phyloP scores from a whole-genome alignment of 2,113 vertebrate genomes.

The Blennius ocellaris region DNA sequence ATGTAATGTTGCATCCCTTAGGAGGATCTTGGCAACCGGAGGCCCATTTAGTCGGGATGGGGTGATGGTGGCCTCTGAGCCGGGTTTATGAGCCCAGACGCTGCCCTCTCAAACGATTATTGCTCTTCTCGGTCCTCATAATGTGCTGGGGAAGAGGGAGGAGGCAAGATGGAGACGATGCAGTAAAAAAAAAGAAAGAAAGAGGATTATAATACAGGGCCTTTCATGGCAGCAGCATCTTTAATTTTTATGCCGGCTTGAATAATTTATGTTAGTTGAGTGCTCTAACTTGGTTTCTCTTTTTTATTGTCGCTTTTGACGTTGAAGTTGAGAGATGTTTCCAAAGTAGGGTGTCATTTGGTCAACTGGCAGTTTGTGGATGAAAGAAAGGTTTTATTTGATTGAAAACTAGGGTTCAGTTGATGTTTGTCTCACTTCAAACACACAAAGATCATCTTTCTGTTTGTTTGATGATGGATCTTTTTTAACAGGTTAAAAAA shows the following conservation, averaged over 20 bases:
- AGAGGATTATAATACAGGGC: constrained; percentile 2
- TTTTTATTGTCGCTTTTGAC: not conserved
- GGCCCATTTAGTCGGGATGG: constrained; percentile 41
- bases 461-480: too few relatives aligned
- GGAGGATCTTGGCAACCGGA: constrained; percentile 18
- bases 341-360: too few relatives aligned
- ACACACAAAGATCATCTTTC: too few relatives aligned
- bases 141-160: constrained; percentile 81
- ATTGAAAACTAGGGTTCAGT: too few relatives aligned
- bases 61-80: constrained; percentile 40
- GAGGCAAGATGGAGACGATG: not conserved
- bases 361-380: too few relatives aligned
- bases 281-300: not conserved
- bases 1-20: constrained; percentile 43
- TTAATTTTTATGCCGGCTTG: constrained; percentile 63
- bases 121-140: constrained; percentile 82
- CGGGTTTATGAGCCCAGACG: constrained; percentile 64
- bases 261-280: constrained; percentile 21
- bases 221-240: constrained; percentile 77
- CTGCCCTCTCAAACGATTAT: constrained; percentile 52
- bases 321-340: not conserved
- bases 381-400: too few relatives aligned
- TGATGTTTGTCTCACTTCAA: too few relatives aligned
- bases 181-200: not conserved
- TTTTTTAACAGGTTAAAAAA: too few relatives aligned